Evolutionary conservation across 2,888 invertebrate species (phyloP).

Genomic region (Tuta absoluta): DNA sequence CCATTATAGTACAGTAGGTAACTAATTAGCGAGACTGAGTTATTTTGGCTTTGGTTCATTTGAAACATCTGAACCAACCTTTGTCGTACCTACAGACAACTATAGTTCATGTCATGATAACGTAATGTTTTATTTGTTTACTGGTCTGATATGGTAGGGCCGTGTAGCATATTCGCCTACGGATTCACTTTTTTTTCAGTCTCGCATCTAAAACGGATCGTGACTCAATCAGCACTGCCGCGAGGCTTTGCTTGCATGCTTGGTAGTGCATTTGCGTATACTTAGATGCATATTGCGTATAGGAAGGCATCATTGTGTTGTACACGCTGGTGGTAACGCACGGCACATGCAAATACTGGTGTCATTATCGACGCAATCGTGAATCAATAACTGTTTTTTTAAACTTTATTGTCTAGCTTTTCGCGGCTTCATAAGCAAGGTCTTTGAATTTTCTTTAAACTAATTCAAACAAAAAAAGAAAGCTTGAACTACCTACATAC

Average conservation of each 20-base stretch:
- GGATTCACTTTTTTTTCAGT: conserved; percentile 50
- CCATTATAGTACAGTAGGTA: too few species aligned
- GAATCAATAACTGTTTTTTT: background rate
- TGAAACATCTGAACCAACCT: too few species aligned
- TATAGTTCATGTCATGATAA: background rate
- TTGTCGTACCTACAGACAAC: background rate
- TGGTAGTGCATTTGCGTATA: conserved; percentile 4
- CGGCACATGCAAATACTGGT: conserved; percentile 3
- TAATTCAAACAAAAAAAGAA: too few species aligned
- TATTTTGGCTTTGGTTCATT: too few species aligned
- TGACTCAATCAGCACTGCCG: conserved; percentile 51
- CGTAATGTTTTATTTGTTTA: background rate
- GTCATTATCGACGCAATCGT: conserved; percentile 3
- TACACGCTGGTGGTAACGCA: conserved; percentile 3
- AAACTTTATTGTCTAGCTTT: background rate
- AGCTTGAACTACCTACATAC: background rate
- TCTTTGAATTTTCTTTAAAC: too few species aligned
- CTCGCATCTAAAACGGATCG: conserved; percentile 52
- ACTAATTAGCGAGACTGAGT: too few species aligned
- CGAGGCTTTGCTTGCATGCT: conserved; percentile 9
- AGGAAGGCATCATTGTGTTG: conserved; percentile 3
- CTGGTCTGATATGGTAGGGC: conserved; percentile 13
- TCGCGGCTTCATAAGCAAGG: too few species aligned
- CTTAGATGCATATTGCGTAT: background rate
- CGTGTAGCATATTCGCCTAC: conserved; percentile 27